Conservation (phyloP, 2,113 vertebrate genomes). For the Neolamprologus kungweensis region DNA sequence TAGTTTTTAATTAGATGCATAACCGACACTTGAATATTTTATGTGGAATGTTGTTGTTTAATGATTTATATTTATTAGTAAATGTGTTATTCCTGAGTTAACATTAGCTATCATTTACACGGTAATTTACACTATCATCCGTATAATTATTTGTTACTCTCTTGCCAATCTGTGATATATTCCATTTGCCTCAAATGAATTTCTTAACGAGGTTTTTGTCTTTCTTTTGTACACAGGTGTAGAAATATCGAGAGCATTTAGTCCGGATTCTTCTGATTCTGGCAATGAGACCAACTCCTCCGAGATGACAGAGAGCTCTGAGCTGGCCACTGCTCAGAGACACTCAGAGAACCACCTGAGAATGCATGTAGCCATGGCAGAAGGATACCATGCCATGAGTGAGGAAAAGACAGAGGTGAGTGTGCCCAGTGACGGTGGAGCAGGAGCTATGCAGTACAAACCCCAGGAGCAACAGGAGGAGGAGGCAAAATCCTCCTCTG, state of each 20-base stretch:
- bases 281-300: constrained; percentile 99
- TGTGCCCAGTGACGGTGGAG: constrained; percentile 58
- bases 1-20: not conserved
- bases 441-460: constrained; percentile 66
- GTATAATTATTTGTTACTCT: constrained; percentile 22
- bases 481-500: constrained; percentile 80
- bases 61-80: not conserved
- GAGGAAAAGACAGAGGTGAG: constrained; percentile 84
- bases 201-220: constrained; percentile 78
- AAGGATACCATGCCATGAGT: constrained; percentile 80
- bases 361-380: constrained; percentile 81
- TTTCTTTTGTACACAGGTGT: constrained; percentile 93
- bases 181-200: constrained; percentile 57
- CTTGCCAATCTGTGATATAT: constrained; percentile 33
- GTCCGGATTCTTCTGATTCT: constrained; percentile 97
- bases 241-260: constrained; percentile 95
- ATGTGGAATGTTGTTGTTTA: not conserved
- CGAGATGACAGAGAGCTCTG: constrained; percentile 98
- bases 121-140: not conserved
- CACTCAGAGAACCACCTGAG: constrained; percentile 85
- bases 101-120: not conserved
- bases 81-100: not conserved
- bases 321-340: constrained; percentile 89
- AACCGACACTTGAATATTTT: not conserved
- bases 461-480: constrained; percentile 63